Base-by-base conservation (phyloP, 2,888 invertebrate species). In the Pollenia angustigena region DNA sequence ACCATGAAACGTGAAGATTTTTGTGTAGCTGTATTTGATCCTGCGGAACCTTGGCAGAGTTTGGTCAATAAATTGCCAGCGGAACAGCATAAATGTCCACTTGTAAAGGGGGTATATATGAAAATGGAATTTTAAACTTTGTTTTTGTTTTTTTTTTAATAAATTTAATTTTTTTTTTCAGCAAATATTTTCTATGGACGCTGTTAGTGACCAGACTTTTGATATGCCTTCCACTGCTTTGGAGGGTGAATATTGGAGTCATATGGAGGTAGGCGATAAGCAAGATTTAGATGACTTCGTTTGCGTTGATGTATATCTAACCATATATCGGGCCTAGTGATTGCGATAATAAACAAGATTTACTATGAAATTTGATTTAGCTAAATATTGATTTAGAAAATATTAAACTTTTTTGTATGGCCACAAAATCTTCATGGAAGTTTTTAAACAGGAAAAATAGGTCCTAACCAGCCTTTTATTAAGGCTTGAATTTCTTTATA, bases 71-170 rank as follows among this genome's bases (percentile, higher is more conserved):
- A 50, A 9, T 1, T 52, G n/a, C 42, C 18, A 0, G 10, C 7
- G 9, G 52, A 64, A 23, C 52, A 60, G 11, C 75, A 16, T 40
- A 23, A 12, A 10, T 75, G 75, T 62, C 75, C 75, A 0, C 11
- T 75, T 1, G 9, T 1, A 48, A 75, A 75, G 42, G 75, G 52
- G 4, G 75, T 75, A 62, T 50, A 40, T 50, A 3, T 23, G 0
- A 32, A 32, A 4, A 32, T 32, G 6, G 32, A 32, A 32, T 12
- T 12, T 23, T 2, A 0, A 18, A 42, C 7, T 4, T 62, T 44
- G 8, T n/a, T 10, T 42, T 16, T 6, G 8, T 32, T 62, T 52
- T n/a, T 52, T n/a, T 16, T 23, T 23, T 32, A 4, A 23, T 56
- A 18, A 32, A 23, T 11, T 0, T 12, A 0, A 11, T 9, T 56